These are phyloP conservation scores for Colletes latitarsis DNA, from an alignment of 1,140 invertebrate genomes.

Conservation along the genomic window DNA sequence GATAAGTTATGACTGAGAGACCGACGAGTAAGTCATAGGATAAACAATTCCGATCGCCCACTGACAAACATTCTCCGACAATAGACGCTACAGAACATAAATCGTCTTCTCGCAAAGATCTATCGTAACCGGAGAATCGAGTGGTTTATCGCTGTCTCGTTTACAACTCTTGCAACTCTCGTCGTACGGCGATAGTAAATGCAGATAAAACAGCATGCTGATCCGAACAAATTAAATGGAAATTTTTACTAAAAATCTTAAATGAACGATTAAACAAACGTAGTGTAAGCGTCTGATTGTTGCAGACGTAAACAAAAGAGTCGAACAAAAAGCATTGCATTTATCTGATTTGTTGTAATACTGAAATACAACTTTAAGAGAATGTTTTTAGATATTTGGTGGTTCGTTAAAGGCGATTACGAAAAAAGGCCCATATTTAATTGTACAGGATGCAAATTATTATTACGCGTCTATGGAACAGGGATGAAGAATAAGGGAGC, in stretches of 20 bases:
- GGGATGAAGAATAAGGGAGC: conserved; percentile 48
- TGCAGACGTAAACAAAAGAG: too few species aligned
- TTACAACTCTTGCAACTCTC: conserved; percentile 15
- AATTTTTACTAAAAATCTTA: background rate
- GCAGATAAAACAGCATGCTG: too few species aligned
- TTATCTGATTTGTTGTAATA: too few species aligned
- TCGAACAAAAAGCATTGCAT: too few species aligned
- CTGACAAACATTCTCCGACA: conserved; percentile 68
- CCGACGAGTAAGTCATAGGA: conserved; percentile 57
- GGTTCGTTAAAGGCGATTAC: too few species aligned
- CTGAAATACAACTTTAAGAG: too few species aligned
- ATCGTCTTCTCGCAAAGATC: conserved; percentile 33
- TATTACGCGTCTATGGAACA: conserved; percentile 1
- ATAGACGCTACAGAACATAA: conserved; percentile 59
- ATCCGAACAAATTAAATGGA: background rate
- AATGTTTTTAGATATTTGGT: background rate
- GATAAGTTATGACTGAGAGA: conserved; percentile 71
- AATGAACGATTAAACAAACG: too few species aligned
- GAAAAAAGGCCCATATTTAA: background rate
- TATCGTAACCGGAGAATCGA: conserved; percentile 31
- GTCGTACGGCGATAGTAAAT: background rate
- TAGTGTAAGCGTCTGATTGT: too few species aligned
- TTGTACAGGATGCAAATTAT: conserved; percentile 6
- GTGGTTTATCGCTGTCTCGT: conserved; percentile 37
- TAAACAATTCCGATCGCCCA: conserved; percentile 68